A percentile compares a stretch with the other conserved stretches of the same genome.
phyloP scores from a whole-genome alignment of 1,140 invertebrate species.

The Melanaphis sacchari region DNA sequence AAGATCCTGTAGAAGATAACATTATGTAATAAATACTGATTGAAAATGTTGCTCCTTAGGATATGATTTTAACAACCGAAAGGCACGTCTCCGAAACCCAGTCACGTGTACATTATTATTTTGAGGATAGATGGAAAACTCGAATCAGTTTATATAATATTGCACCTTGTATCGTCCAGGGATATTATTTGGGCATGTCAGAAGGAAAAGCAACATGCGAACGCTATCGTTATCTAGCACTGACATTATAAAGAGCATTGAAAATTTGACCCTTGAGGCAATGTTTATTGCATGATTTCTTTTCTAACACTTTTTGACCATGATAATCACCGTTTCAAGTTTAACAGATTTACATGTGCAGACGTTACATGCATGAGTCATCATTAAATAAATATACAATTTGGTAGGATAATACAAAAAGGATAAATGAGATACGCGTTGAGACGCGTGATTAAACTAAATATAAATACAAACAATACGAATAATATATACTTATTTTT shows the following conservation, averaged over 20 bases:
- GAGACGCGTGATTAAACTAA: background rate
- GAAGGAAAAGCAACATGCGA: conserved; percentile 31
- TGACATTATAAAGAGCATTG: background rate
- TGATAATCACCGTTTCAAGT: background rate
- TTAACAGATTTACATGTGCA: background rate
- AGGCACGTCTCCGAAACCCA: background rate
- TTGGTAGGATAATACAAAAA: background rate
- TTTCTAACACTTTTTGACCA: background rate
- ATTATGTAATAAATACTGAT: background rate
- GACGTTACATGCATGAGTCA: background rate
- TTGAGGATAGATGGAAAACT: background rate
- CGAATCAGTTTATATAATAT: conserved; percentile 35
- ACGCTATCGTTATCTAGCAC: background rate
- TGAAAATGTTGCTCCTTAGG: background rate
- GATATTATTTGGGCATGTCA: background rate
- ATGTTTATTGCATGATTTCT: conserved; percentile 11
- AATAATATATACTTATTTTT: too few species aligned
- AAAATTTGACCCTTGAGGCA: background rate
- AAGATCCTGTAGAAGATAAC: background rate
- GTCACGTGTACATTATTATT: conserved; percentile 21
- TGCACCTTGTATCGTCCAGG: background rate
- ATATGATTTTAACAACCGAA: background rate
- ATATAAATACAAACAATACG: background rate
- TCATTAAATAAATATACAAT: background rate
- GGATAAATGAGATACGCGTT: background rate